Evolutionary conservation across 2,797 vertebrate genomes (phyloP).

Genomic region (Urophycis tenuis): DNA sequence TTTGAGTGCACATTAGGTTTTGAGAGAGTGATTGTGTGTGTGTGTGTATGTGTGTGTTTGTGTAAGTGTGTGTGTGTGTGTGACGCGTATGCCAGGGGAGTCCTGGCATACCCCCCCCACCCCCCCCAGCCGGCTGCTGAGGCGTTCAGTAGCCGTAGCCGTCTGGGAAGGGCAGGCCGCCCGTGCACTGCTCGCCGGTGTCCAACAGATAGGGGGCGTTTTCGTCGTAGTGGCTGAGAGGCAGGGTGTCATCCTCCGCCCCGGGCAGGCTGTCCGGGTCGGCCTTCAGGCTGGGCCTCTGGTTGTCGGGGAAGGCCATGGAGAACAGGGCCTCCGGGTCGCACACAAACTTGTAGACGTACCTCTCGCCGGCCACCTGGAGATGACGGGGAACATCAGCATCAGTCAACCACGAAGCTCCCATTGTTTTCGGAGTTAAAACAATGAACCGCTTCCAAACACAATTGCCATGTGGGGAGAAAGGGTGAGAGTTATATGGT

Average conservation of each 20-base stretch:
- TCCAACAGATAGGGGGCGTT: conserved; percentile 80
- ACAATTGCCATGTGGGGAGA: too few species aligned
- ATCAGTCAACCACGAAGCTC: too few species aligned
- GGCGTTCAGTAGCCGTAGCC: conserved; percentile 81
- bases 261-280: conserved; percentile 80
- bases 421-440: too few species aligned
- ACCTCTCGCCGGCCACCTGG: conserved; percentile 91
- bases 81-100: conserved; percentile 6
- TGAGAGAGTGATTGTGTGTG: conserved; percentile 14
- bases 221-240: conserved; percentile 89
- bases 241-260: conserved; percentile 83
- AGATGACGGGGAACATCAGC: background rate
- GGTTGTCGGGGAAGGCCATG: conserved; percentile 96
- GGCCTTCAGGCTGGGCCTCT: conserved; percentile 86
- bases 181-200: conserved; percentile 74
- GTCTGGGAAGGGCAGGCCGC: conserved; percentile 78
- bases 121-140: conserved; percentile 16
- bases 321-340: conserved; percentile 94
- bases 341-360: conserved; percentile 96
- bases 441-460: too few species aligned
- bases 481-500: background rate
- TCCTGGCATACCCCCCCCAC: background rate
- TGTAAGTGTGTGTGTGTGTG: conserved; percentile 24
- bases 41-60: background rate
- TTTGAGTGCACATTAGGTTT: conserved; percentile 22